Evolutionary conservation across 2,113 vertebrate species (phyloP), one percentile per base, ranked within the genome.

Genomic region (Caloenas nicobarica): DNA sequence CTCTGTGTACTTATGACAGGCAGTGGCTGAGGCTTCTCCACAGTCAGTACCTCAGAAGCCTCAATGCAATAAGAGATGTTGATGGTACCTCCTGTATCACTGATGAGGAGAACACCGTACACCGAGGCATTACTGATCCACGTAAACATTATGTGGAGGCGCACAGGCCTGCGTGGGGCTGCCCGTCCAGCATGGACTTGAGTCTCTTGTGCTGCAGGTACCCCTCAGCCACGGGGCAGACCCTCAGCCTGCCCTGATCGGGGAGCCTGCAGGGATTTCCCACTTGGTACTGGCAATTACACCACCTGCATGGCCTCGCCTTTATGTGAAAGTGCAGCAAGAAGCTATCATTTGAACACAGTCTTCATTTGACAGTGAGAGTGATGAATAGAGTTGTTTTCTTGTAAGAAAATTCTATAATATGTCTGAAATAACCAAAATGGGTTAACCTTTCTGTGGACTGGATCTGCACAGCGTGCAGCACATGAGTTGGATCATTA

Each of bases 41-140:
- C 34, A 46, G 56, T 17, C 16, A 21, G 34, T 68, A 48, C 28
- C 31, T 21, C 11, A 40, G 57, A 51, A 81, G 17, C 16, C 21
- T 66, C 42, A 23, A 5, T 12, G 31, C 34, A 53, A 0, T 3
- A 21, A 23, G 31, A 42, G 7, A 26, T 42, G 57, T 76, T 28
- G 40, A 36, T 24, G n/a, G 8, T 11, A n/a, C 23, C 11, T 58
- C 16, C 10, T 34, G 23, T 44, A 25, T 26, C 3, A 4, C 28
- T n/a, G 42, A 44, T 18, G 15, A n/a, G 28, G 34, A 70, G 36
- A 60, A 16, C 11, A 7, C 31, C n/a, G 34, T 14, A 11, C 31
- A 15, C 23, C 0, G 0, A 62, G 26, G 11, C 7, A 0, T 28
- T 24, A 12, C 10, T 21, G 25, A 34, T 6, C 10, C 46, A 36